Percentiles rank a stretch among this genome's conserved stretches.
Conservation (phyloP, 2,888 invertebrate species). For the Folsomia manolachei region DNA sequence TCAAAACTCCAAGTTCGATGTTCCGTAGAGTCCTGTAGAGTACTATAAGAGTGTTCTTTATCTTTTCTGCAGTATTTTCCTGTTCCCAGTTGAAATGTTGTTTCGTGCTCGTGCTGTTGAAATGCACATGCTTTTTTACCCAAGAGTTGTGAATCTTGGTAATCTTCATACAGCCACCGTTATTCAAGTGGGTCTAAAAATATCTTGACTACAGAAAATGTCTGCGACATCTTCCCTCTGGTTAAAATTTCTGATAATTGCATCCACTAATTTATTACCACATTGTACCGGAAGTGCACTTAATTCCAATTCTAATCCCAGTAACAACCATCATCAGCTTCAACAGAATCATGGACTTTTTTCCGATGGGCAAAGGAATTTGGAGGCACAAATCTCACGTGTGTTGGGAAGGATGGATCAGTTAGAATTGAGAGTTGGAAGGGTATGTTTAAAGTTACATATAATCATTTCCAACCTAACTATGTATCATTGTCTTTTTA, state of each 20-base stretch:
- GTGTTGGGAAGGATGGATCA: conserved; percentile 54
- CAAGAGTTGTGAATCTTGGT: conserved; percentile 11
- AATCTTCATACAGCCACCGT: background rate
- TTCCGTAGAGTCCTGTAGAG: background rate
- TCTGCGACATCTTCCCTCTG: conserved; percentile 22
- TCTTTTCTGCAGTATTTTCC: background rate
- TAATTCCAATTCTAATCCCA: background rate
- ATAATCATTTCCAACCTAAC: too few species aligned
- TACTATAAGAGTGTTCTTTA: background rate
- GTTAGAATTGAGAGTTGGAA: conserved; percentile 55
- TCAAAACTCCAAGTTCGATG: conserved; percentile 31
- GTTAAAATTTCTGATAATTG: conserved; percentile 1
- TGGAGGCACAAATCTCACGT: conserved; percentile 50
- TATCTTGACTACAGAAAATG: conserved; percentile 31
- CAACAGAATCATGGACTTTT: too few species aligned
- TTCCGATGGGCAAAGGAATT: conserved; percentile 28
- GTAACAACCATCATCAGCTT: background rate
- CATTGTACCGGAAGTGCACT: background rate
- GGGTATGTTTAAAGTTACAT: too few species aligned
- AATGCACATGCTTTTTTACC: conserved; percentile 13
- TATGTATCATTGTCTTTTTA: too few species aligned
- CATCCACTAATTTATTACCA: background rate
- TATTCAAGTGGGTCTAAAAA: conserved; percentile 24
- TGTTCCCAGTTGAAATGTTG: conserved; percentile 14
- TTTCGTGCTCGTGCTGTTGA: background rate